phyloP scores from a whole-genome alignment of 2,888 invertebrate species.

The Sympetrum striolatum region DNA sequence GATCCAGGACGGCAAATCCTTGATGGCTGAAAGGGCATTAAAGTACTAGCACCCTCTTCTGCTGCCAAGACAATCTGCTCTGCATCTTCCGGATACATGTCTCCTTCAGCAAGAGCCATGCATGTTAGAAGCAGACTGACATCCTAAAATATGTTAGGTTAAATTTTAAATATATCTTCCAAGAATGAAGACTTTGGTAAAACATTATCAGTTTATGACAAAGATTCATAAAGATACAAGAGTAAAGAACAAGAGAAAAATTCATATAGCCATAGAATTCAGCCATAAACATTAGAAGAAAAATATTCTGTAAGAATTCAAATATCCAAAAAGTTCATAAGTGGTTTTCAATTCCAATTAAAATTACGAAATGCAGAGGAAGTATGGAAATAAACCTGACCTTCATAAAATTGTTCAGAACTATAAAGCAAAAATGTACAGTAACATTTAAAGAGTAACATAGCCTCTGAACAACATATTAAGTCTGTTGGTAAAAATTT shows the following conservation, averaged over 20 bases:
- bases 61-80: neutral
- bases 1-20: constrained; percentile 32
- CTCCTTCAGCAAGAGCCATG: constrained; percentile 69
- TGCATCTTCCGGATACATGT: constrained; percentile 55
- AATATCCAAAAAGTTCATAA: too few relatives aligned
- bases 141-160: constrained; percentile 55
- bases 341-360: too few relatives aligned
- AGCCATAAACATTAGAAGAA: too few relatives aligned
- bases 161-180: neutral
- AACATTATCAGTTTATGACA: neutral
- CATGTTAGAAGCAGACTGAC: constrained; percentile 69
- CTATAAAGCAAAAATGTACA: too few relatives aligned
- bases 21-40: constrained; percentile 40
- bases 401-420: too few relatives aligned
- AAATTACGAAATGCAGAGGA: too few relatives aligned
- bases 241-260: neutral
- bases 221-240: too few relatives aligned
- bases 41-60: neutral
- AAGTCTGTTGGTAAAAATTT: too few relatives aligned
- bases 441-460: too few relatives aligned
- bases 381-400: too few relatives aligned
- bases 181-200: neutral
- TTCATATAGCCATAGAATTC: neutral
- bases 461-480: too few relatives aligned
- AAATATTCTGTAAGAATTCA: too few relatives aligned